phyloP scores from a whole-genome alignment of 2,797 vertebrate species.

The Naso thynnoides region DNA sequence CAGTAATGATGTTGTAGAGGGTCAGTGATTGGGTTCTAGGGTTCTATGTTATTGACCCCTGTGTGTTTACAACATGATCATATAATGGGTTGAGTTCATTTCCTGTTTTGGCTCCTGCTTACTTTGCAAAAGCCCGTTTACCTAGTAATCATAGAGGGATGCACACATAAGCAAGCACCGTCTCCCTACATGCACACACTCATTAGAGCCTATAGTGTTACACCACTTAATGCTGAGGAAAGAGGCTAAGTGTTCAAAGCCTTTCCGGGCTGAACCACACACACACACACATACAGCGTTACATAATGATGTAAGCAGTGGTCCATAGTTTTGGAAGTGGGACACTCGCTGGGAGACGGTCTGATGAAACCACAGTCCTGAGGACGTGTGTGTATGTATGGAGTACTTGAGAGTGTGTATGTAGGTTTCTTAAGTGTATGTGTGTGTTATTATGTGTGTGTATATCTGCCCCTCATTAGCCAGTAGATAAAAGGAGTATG shows the following conservation, averaged over 20 bases:
- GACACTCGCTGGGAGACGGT: slow-evolving; percentile 74
- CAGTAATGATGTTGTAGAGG: background rate
- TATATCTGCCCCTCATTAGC: slow-evolving; percentile 81
- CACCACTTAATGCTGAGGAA: slow-evolving; percentile 65
- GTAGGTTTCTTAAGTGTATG: slow-evolving; percentile 8
- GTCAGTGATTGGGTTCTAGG: background rate
- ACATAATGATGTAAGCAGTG: slow-evolving; percentile 77
- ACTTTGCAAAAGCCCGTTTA: slow-evolving; percentile 57
- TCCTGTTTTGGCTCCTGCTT: slow-evolving; percentile 51
- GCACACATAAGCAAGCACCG: slow-evolving; percentile 17
- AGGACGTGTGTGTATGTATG: slow-evolving; percentile 55
- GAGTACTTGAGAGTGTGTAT: slow-evolving; percentile 24
- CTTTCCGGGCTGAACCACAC: slow-evolving; percentile 50
- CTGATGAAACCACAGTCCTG: slow-evolving; percentile 74
- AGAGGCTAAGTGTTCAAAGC: slow-evolving; percentile 70
- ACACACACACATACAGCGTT: slow-evolving; percentile 46
- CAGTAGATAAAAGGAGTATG: slow-evolving; percentile 81
- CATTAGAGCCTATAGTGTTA: slow-evolving; percentile 70
- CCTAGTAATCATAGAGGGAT: slow-evolving; percentile 45
- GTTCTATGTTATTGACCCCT: background rate
- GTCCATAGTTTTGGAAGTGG: slow-evolving; percentile 78
- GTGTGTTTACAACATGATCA: background rate
- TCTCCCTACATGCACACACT: slow-evolving; percentile 44
- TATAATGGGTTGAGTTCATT: background rate
- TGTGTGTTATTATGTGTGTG: slow-evolving; percentile 26